Conservation (phyloP, 2,888 invertebrate species). For the Asteroscopus sphinx region DNA sequence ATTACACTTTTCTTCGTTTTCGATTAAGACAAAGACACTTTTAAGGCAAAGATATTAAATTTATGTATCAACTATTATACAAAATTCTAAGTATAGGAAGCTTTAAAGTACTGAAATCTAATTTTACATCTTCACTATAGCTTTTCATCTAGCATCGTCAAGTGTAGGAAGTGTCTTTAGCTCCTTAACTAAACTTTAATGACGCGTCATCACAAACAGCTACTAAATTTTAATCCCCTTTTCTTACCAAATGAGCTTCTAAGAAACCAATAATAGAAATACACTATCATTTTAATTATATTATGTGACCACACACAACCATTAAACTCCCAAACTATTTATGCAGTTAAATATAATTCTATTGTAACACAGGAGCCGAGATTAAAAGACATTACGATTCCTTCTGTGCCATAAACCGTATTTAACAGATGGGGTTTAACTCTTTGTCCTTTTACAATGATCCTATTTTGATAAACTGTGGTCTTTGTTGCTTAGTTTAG, state of each 20-base stretch:
- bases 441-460: conserved; percentile 42
- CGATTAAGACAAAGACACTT: no score
- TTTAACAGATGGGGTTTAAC: conserved; percentile 37
- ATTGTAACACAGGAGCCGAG: conserved; percentile 29
- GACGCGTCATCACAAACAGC: not conserved
- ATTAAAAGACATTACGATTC: conserved; percentile 50
- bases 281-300: conserved; percentile 16
- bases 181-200: no score
- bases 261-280: conserved; percentile 15
- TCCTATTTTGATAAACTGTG: conserved; percentile 46
- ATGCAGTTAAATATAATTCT: conserved; percentile 21
- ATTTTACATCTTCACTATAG: no score
- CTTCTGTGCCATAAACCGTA: conserved; percentile 34
- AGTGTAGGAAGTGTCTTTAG: no score
- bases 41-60: no score
- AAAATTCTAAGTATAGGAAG: no score
- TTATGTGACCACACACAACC: conserved; percentile 30
- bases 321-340: conserved; percentile 19
- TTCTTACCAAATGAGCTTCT: conserved; percentile 7
- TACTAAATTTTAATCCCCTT: conserved; percentile 1
- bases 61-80: no score
- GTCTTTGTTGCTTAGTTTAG: conserved; percentile 39
- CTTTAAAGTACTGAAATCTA: no score
- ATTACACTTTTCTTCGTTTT: no score
- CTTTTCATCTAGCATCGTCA: no score